These are phyloP conservation scores for Ceriagrion tenellum DNA, from an alignment of 2,888 invertebrate genomes.

Conservation along the genomic window DNA sequence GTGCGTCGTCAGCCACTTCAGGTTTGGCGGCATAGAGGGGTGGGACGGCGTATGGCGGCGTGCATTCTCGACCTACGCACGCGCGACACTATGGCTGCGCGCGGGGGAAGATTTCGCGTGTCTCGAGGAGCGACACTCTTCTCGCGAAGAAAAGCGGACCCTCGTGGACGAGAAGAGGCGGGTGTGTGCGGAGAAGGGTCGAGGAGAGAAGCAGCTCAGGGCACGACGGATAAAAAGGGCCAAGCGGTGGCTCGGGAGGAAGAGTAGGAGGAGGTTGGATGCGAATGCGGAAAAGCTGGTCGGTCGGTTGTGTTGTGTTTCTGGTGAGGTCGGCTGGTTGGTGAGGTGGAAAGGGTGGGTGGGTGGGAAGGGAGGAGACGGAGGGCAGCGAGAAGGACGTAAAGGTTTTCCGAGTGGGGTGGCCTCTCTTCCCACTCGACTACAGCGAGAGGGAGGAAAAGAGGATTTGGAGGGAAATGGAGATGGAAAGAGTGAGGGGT, in stretches of 20 bases:
- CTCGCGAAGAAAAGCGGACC: no score
- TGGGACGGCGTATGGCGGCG: no score
- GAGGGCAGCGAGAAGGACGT: neutral
- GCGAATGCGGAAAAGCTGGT: neutral
- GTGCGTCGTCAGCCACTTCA: no score
- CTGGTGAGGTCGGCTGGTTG: no score
- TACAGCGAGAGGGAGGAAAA: neutral
- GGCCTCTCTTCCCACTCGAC: neutral
- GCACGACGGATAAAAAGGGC: constrained; percentile 10
- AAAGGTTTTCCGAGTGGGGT: neutral
- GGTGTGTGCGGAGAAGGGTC: neutral
- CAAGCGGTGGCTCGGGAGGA: neutral
- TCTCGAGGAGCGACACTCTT: no score
- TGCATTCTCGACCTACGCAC: no score
- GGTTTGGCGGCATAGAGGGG: no score
- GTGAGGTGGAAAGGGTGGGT: neutral
- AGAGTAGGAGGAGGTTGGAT: neutral
- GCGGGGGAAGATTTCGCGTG: neutral
- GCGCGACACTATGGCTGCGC: neutral
- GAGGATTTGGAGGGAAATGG: neutral
- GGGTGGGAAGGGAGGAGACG: neutral
- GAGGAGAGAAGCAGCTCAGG: neutral
- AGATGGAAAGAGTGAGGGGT: neutral
- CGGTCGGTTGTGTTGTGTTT: neutral
- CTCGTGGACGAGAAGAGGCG: no score